Evolutionary conservation across 2,888 invertebrate genomes (phyloP).

Genomic region (Stomorhina lunata): DNA sequence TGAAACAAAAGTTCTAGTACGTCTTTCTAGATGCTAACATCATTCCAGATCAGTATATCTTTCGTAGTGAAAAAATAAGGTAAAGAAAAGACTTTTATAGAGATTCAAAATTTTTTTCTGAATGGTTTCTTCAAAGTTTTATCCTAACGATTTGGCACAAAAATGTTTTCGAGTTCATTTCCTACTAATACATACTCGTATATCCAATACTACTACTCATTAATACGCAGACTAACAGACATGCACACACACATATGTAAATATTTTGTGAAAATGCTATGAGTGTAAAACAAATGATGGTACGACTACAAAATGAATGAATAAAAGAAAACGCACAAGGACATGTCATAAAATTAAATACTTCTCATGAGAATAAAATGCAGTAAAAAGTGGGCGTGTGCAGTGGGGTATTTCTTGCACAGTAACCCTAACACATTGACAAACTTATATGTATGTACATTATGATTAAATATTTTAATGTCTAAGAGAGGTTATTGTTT

Average conservation of each 20-base stretch:
- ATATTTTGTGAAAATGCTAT: constrained; percentile 1
- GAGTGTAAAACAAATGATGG: constrained; percentile 12
- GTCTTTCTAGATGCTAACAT: too few species aligned
- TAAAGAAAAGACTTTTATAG: too few species aligned
- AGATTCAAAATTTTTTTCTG: too few species aligned
- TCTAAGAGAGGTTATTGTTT: neutral
- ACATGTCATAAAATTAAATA: constrained; percentile 77
- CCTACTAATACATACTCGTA: neutral
- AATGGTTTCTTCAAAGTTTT: too few species aligned
- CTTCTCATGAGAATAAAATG: constrained; percentile 76
- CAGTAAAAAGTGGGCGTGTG: constrained; percentile 72
- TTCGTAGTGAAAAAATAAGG: too few species aligned
- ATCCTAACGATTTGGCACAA: too few species aligned
- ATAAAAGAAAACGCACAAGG: constrained; percentile 67
- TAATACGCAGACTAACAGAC: neutral
- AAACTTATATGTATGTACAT: neutral
- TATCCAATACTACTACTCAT: neutral
- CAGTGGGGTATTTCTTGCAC: neutral
- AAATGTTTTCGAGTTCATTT: too few species aligned
- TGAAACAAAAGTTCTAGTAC: too few species aligned
- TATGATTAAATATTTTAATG: constrained; percentile 14
- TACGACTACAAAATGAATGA: constrained; percentile 62
- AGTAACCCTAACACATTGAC: neutral
- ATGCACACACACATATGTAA: neutral
- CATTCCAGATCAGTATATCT: too few species aligned